Percentiles rank a stretch among this genome's conserved stretches.
Conservation (phyloP, 2,888 invertebrate genomes). For the Pammene fasciana region DNA sequence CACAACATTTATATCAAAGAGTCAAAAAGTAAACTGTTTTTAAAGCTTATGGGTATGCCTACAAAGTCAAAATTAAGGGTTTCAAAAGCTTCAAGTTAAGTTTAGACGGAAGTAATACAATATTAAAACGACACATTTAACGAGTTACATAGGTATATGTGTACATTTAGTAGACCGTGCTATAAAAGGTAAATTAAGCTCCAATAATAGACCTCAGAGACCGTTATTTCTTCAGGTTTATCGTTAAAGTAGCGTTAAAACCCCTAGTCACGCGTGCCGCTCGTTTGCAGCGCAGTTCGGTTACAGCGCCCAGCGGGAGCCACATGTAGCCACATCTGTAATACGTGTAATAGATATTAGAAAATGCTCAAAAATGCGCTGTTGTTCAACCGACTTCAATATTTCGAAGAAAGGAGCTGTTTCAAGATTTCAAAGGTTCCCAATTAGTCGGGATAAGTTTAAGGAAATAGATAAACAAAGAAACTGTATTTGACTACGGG, state of each 20-base stretch:
- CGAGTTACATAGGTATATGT: not conserved
- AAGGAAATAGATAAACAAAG: not conserved
- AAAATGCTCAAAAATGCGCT: not conserved
- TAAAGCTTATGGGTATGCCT: not conserved
- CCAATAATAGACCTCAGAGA: constrained; percentile 23
- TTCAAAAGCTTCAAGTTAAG: not conserved
- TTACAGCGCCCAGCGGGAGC: constrained; percentile 53
- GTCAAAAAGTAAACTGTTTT: no score
- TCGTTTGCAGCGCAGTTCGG: constrained; percentile 42
- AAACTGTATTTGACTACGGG: no score
- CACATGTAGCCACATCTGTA: constrained; percentile 7
- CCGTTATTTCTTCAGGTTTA: constrained; percentile 42
- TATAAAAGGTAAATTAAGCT: constrained; percentile 13
- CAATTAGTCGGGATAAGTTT: no score
- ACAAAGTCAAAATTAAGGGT: not conserved
- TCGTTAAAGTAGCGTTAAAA: constrained; percentile 52
- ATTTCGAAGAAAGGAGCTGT: no score
- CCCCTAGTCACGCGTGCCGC: constrained; percentile 56
- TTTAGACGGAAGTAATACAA: not conserved
- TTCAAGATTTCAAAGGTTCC: no score
- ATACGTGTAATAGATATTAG: constrained; percentile 8
- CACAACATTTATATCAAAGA: no score
- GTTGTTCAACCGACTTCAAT: no score
- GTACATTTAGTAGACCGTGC: not conserved
- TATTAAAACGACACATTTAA: not conserved